Evolutionary conservation across 2,888 invertebrate genomes (phyloP).

Genomic region (Acanthoscelides obtectus): DNA sequence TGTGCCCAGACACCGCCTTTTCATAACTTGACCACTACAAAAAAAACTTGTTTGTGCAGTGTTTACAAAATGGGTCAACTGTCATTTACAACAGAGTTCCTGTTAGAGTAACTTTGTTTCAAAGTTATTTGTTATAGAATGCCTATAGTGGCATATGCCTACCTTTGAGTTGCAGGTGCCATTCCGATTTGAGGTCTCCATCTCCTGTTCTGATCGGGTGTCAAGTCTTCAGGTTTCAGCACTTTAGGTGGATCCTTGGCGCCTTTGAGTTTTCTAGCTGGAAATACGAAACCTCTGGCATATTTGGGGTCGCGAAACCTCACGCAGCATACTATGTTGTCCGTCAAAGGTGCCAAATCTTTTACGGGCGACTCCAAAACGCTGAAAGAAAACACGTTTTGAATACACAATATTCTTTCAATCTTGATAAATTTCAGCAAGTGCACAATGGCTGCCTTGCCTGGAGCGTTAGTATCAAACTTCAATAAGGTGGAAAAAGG

Average conservation of each 20-base stretch:
- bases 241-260: slow-evolving; percentile 70
- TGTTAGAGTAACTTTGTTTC: too few relatives aligned
- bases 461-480: too few relatives aligned
- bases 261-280: slow-evolving; percentile 63
- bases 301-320: slow-evolving; percentile 77
- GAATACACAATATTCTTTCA: too few relatives aligned
- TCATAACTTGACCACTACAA: not conserved
- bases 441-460: too few relatives aligned
- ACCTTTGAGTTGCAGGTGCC: slow-evolving; percentile 42
- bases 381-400: slow-evolving; percentile 23
- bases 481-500: too few relatives aligned
- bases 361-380: slow-evolving; percentile 66
- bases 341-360: slow-evolving; percentile 58
- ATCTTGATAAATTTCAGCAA: too few relatives aligned
- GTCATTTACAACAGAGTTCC: too few relatives aligned
- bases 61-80: too few relatives aligned
- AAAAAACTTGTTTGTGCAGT: too few relatives aligned
- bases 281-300: slow-evolving; percentile 68
- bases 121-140: not conserved
- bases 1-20: too few relatives aligned
- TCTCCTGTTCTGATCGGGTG: slow-evolving; percentile 60
- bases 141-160: slow-evolving; percentile 5
- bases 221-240: slow-evolving; percentile 72
- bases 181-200: slow-evolving; percentile 75
- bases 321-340: slow-evolving; percentile 61